phyloP scores from a whole-genome alignment of 2,888 invertebrate species.

The Sceliomorpha sp. region DNA sequence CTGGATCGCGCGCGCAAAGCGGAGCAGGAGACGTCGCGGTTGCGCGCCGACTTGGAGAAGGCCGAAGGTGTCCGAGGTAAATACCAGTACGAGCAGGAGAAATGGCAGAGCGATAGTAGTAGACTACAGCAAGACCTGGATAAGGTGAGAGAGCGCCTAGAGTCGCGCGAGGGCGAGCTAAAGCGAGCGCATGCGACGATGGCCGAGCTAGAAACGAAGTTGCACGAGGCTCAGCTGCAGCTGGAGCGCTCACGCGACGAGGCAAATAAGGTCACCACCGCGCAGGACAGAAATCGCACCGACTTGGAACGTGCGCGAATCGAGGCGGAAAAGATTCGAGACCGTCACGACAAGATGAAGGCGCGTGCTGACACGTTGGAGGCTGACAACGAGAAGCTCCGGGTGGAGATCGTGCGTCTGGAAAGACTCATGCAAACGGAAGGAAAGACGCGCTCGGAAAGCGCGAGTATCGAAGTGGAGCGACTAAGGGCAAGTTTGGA shows the following conservation, averaged over 20 bases:
- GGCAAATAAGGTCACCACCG: conserved; percentile 86
- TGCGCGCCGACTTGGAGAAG: conserved; percentile 87
- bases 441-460: conserved; percentile 82
- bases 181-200: conserved; percentile 85
- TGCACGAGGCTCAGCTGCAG: conserved; percentile 91
- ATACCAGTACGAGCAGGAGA: conserved; percentile 88
- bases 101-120: conserved; percentile 83
- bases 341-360: conserved; percentile 92
- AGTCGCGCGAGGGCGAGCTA: conserved; percentile 87
- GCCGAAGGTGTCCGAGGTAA: conserved; percentile 89
- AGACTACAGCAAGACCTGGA: conserved; percentile 83
- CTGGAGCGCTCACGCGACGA: conserved; percentile 90
- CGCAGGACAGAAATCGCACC: conserved; percentile 89
- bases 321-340: conserved; percentile 93
- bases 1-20: conserved; percentile 88
- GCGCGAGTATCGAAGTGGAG: conserved; percentile 87
- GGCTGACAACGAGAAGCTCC: conserved; percentile 88
- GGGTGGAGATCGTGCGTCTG: conserved; percentile 85
- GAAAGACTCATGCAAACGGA: conserved; percentile 83
- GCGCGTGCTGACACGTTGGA: conserved; percentile 86
- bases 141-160: conserved; percentile 88
- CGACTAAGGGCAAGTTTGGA: conserved; percentile 92
- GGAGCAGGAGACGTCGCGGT: conserved; percentile 85
- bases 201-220: conserved; percentile 86
- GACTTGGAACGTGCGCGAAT: conserved; percentile 92